phyloP scores from a whole-genome alignment of 2,797 vertebrate genomes.

The Muraenolepis orangiensis region DNA sequence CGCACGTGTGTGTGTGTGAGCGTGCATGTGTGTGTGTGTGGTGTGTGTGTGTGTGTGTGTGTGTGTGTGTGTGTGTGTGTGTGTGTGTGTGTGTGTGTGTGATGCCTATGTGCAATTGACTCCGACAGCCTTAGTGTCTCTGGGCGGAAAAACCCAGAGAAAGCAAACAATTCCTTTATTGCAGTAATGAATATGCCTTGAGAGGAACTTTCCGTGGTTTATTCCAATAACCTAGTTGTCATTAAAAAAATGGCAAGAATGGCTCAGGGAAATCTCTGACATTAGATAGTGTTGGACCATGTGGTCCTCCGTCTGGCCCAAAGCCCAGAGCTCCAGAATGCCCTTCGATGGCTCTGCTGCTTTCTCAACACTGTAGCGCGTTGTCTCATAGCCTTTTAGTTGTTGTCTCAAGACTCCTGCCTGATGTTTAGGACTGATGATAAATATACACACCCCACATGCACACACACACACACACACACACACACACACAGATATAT shows the following conservation, averaged over 20 bases:
- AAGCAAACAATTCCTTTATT: slow-evolving; percentile 67
- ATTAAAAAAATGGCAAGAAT: slow-evolving; percentile 56
- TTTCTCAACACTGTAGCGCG: neutral
- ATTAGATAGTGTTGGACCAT: slow-evolving; percentile 47
- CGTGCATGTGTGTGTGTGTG: slow-evolving; percentile 2
- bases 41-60: neutral
- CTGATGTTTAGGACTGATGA: too few species aligned
- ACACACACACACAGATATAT: too few species aligned
- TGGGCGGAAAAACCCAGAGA: slow-evolving; percentile 15
- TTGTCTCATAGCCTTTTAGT: too few species aligned
- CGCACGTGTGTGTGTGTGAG: slow-evolving; percentile 9
- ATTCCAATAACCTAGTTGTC: slow-evolving; percentile 47
- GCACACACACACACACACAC: neutral
- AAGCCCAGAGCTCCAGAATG: slow-evolving; percentile 9
- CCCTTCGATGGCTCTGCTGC: neutral
- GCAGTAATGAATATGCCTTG: slow-evolving; percentile 62
- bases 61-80: slow-evolving; percentile 5
- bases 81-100: slow-evolving; percentile 21
- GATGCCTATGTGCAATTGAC: slow-evolving; percentile 30
- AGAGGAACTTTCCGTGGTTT: slow-evolving; percentile 55
- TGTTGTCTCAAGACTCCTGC: too few species aligned
- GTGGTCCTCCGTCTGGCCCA: slow-evolving; percentile 1
- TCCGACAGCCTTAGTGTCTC: slow-evolving; percentile 29
- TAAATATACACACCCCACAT: neutral
- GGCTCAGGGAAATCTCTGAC: slow-evolving; percentile 65